Conservation (phyloP, 2,888 invertebrate species). For the Petrolisthes cinctipes region DNA sequence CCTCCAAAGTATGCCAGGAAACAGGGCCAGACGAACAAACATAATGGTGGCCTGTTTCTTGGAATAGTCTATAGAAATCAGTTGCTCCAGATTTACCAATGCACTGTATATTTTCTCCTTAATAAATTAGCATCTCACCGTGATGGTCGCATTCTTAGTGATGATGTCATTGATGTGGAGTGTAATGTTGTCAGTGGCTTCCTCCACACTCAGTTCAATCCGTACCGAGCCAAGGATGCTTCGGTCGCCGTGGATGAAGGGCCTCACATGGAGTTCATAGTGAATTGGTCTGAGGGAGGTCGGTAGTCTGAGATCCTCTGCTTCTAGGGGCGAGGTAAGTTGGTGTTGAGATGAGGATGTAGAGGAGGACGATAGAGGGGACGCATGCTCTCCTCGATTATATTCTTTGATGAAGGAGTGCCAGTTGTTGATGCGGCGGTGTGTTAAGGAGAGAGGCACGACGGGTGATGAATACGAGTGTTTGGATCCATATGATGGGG, state of each 20-base stretch:
- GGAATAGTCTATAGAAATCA: too few species aligned
- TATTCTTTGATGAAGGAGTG: background rate
- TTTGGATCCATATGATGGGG: background rate
- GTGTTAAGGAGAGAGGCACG: background rate
- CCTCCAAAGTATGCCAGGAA: too few species aligned
- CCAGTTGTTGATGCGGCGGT: background rate
- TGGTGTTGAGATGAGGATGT: background rate
- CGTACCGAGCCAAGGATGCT: background rate
- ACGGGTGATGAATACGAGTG: background rate
- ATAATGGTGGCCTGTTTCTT: too few species aligned
- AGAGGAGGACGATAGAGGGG: background rate
- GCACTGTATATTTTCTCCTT: too few species aligned
- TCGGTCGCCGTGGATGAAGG: constrained; percentile 20
- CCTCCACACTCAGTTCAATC: background rate
- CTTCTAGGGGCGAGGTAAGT: background rate
- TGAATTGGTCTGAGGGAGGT: background rate
- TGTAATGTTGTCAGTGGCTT: background rate
- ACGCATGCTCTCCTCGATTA: background rate
- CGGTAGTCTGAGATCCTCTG: constrained; percentile 5
- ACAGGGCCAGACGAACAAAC: too few species aligned
- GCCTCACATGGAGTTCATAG: constrained; percentile 6
- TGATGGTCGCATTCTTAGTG: constrained; percentile 3
- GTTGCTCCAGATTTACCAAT: too few species aligned
- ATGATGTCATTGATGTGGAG: constrained; percentile 28
- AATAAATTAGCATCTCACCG: background rate